Evolutionary conservation across 2,113 vertebrate genomes (phyloP).

Genomic region (Turnix velox): DNA sequence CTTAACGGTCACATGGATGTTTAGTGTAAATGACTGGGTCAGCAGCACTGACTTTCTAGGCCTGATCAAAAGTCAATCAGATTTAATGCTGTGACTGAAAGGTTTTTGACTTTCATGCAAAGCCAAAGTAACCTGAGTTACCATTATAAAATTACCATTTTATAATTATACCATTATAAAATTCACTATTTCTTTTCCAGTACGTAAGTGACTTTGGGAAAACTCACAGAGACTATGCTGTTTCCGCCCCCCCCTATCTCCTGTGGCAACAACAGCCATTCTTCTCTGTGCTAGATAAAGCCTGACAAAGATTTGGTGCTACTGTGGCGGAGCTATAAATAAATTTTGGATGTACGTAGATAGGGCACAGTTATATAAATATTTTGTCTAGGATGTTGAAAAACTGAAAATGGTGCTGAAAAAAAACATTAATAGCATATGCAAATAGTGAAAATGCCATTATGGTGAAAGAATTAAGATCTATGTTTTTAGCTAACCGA

Average conservation of each 20-base stretch:
- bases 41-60: neutral
- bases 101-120: neutral
- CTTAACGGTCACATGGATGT: neutral
- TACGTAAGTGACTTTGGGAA: neutral
- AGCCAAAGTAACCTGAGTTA: too few species aligned
- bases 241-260: neutral
- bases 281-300: neutral
- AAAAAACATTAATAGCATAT: neutral
- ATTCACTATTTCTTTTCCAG: neutral
- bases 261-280: neutral
- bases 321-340: neutral
- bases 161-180: neutral
- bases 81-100: neutral
- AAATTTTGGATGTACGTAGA: neutral
- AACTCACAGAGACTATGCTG: neutral
- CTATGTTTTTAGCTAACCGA: neutral
- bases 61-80: neutral
- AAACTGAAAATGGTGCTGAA: neutral
- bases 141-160: neutral
- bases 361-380: neutral
- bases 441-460: neutral
- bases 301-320: neutral
- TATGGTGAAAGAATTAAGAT: neutral
- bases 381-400: neutral
- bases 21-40: neutral